Evolutionary conservation across 1,140 invertebrate species (phyloP).

Genomic region (Dufourea novaeangliae): DNA sequence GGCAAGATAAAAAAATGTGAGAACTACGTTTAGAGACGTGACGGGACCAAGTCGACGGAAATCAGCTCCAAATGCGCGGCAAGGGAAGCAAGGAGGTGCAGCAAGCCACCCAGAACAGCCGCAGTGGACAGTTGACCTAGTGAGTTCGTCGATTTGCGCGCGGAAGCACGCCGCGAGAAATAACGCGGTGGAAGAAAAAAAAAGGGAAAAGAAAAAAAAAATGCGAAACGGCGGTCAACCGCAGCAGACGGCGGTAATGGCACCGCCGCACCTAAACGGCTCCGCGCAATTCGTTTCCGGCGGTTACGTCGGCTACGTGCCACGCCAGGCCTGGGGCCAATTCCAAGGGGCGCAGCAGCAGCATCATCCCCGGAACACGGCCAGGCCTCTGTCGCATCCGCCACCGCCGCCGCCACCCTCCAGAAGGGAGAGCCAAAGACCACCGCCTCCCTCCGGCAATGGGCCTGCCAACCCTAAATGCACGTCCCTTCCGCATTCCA

Average conservation of each 20-base stretch:
- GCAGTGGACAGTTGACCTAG: constrained; percentile 37
- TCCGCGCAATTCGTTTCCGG: constrained; percentile 79
- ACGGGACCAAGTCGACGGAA: background rate
- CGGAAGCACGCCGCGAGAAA: constrained; percentile 57
- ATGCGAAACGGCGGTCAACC: constrained; percentile 79
- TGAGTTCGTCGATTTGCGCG: constrained; percentile 22
- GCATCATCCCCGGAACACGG: constrained; percentile 52
- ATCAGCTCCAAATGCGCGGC: constrained; percentile 7
- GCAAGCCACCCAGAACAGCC: background rate
- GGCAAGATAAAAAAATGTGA: background rate
- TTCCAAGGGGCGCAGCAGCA: constrained; percentile 65
- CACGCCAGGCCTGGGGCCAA: constrained; percentile 77
- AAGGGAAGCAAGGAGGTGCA: background rate
- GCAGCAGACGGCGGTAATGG: constrained; percentile 79
- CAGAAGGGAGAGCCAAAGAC: constrained; percentile 68
- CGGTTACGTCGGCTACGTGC: constrained; percentile 76
- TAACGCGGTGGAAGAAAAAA: too few relatives aligned
- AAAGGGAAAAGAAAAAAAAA: too few relatives aligned
- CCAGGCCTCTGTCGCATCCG: constrained; percentile 76
- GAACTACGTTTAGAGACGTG: background rate
- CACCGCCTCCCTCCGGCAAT: constrained; percentile 42
- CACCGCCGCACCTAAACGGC: constrained; percentile 79
- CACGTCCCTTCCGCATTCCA: constrained; percentile 68
- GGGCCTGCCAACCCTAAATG: constrained; percentile 62
- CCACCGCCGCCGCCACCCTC: constrained; percentile 77